phyloP scores from a whole-genome alignment of 2,888 invertebrate species.

The Thysanoteuthis rhombus region DNA sequence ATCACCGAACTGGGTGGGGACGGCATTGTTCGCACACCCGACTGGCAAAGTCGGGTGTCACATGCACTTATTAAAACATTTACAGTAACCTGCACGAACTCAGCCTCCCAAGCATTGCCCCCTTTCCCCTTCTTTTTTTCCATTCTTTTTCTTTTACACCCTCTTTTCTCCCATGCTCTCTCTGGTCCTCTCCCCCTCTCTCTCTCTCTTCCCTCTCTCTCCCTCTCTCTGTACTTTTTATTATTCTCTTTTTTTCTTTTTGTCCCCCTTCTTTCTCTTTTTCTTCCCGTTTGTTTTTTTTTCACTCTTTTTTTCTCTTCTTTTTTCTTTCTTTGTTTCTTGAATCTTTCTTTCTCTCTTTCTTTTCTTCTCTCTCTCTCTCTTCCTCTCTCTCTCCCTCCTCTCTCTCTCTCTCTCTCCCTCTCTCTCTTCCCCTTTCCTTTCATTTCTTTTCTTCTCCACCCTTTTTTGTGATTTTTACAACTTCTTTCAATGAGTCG shows the following conservation, averaged over 20 bases:
- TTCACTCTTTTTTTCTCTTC: neutral
- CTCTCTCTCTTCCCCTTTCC: neutral
- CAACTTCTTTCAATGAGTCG: neutral
- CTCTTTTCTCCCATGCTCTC: neutral
- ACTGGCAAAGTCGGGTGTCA: neutral
- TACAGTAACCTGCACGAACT: neutral
- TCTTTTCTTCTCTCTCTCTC: neutral
- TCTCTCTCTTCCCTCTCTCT: neutral
- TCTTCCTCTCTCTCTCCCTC: neutral
- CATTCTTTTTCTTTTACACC: neutral
- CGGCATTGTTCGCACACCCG: neutral
- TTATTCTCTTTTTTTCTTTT: neutral
- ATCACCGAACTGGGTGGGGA: neutral
- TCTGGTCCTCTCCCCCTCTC: neutral
- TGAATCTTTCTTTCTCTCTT: neutral
- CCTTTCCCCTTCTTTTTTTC: neutral
- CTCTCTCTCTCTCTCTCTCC: neutral
- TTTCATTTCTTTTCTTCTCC: neutral
- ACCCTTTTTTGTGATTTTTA: neutral
- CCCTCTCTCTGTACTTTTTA: neutral
- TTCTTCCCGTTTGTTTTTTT: neutral
- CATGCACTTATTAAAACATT: constrained; percentile 12
- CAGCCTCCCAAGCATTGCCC: neutral
- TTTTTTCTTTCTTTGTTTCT: neutral
- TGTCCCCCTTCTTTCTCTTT: neutral